These are phyloP conservation scores for Empidonax traillii DNA, from an alignment of 2,113 vertebrate genomes.

Conservation along the genomic window DNA sequence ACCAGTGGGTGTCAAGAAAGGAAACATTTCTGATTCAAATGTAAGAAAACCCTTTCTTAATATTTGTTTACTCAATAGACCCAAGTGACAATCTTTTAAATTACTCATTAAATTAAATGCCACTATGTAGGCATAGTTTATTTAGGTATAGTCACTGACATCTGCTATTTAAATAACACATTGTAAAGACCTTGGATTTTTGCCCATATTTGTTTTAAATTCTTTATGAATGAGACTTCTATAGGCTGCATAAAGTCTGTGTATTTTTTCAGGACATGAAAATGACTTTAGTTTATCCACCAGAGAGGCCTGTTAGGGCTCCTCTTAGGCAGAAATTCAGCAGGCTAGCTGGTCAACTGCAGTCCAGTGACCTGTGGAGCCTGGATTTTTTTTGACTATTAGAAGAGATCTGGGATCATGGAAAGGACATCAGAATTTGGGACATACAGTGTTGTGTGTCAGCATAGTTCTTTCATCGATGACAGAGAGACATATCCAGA, in stretches of 20 bases:
- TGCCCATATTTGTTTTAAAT: neutral
- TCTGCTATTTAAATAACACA: constrained; percentile 27
- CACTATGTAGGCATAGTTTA: neutral
- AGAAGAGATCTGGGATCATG: neutral
- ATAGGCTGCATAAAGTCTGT: neutral
- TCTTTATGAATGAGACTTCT: neutral
- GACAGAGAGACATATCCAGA: neutral
- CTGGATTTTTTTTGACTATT: neutral
- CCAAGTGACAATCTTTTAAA: neutral
- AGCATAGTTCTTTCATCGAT: neutral
- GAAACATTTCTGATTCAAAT: neutral
- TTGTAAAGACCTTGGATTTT: constrained; percentile 11
- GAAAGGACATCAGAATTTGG: neutral
- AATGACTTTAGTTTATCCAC: neutral
- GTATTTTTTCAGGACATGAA: neutral
- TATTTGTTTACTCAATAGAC: constrained; percentile 21
- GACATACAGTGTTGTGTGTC: neutral
- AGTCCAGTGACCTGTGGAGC: neutral
- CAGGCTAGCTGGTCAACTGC: neutral
- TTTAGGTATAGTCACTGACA: neutral
- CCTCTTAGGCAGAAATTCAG: neutral
- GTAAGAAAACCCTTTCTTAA: neutral
- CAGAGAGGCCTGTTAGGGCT: neutral
- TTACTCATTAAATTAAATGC: constrained; percentile 26
- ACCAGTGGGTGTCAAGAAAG: neutral